phyloP scores from a whole-genome alignment of 2,797 vertebrate genomes.

The Malacoctenus gilli region DNA sequence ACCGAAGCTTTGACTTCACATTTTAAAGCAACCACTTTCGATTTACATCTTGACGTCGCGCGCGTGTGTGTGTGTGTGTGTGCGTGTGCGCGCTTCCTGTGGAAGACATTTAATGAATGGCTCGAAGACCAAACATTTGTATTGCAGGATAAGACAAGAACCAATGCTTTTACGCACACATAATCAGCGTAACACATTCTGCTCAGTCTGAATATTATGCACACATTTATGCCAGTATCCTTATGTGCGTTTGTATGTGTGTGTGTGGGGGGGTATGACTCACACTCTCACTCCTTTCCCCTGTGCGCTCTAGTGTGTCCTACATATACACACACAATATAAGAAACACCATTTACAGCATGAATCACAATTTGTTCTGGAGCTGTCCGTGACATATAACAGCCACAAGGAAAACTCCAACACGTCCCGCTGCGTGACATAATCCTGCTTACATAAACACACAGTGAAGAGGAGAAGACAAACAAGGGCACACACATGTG shows the following conservation, averaged over 20 bases:
- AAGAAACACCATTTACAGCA: slow-evolving; percentile 10
- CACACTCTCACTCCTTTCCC: background rate
- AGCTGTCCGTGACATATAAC: slow-evolving; percentile 31
- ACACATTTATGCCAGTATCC: background rate
- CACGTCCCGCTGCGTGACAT: slow-evolving; percentile 19
- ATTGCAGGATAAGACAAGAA: background rate
- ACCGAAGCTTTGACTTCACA: too few species aligned
- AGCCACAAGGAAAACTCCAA: slow-evolving; percentile 24
- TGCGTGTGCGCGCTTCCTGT: background rate
- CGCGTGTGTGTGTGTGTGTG: too few species aligned
- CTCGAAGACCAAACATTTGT: background rate
- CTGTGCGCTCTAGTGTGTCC: slow-evolving; percentile 3
- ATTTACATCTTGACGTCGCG: too few species aligned
- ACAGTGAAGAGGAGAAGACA: background rate
- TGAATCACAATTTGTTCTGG: slow-evolving; percentile 37
- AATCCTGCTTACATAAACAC: slow-evolving; percentile 42
- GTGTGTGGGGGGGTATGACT: background rate
- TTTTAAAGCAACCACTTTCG: too few species aligned
- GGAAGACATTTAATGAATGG: background rate
- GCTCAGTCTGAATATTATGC: background rate
- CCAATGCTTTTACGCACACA: too few species aligned
- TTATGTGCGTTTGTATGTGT: background rate
- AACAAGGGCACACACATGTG: background rate
- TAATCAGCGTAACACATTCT: background rate
- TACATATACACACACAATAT: slow-evolving; percentile 20